Evolutionary conservation across 1,140 invertebrate genomes (phyloP).

Genomic region (Pachypeltis micranthus): DNA sequence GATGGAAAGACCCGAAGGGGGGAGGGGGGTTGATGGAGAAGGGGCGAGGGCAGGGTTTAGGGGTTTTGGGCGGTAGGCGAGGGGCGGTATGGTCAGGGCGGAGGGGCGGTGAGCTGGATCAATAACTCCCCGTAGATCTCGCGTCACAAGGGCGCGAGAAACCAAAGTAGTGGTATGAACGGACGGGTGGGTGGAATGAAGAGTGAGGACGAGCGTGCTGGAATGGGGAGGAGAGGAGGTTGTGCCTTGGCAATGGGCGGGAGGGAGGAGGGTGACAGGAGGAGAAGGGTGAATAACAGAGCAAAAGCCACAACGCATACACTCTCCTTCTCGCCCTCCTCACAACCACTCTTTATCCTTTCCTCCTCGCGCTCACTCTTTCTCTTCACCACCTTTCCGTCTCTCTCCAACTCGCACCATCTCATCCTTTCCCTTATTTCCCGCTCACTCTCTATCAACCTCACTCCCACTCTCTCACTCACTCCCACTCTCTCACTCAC

Average conservation of each 20-base stretch:
- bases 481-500: too few species aligned
- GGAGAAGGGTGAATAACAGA: slow-evolving; percentile 33
- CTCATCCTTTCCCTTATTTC: too few species aligned
- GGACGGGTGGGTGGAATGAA: background rate
- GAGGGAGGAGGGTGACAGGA: slow-evolving; percentile 30
- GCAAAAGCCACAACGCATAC: slow-evolving; percentile 23
- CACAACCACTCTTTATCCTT: slow-evolving; percentile 25
- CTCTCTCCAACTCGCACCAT: slow-evolving; percentile 1
- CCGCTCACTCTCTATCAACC: too few species aligned
- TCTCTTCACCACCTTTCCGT: background rate
- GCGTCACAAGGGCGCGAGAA: slow-evolving; percentile 22
- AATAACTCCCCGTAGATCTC: slow-evolving; percentile 22
- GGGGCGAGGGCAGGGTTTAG: slow-evolving; percentile 7
- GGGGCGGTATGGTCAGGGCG: slow-evolving; percentile 11
- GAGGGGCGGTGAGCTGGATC: slow-evolving; percentile 18
- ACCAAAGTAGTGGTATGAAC: slow-evolving; percentile 20
- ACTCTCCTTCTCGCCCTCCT: slow-evolving; percentile 3
- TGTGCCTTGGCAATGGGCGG: background rate
- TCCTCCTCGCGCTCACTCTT: slow-evolving; percentile 20
- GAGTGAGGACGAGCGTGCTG: background rate
- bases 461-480: too few species aligned
- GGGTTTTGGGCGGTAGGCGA: too few species aligned
- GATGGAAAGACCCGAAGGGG: too few species aligned
- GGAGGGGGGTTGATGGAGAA: background rate
- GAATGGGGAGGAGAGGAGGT: background rate